A percentile compares a stretch with the other conserved stretches of the same genome.
These are phyloP conservation scores for Pampusana beccarii DNA, from an alignment of 2,113 vertebrate species.

Conservation along the genomic window DNA sequence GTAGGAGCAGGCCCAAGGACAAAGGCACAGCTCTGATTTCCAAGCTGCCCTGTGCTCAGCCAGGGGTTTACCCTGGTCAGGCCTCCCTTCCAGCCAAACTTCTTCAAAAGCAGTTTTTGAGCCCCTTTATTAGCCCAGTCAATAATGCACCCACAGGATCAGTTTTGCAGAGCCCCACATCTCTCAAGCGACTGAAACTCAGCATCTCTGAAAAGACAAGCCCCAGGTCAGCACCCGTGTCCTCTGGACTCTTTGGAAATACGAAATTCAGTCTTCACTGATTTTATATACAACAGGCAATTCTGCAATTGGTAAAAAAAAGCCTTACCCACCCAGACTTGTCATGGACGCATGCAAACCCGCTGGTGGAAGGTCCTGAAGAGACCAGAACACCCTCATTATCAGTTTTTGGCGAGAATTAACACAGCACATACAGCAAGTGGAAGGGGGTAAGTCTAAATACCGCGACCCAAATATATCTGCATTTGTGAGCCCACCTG, in stretches of 20 bases:
- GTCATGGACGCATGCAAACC: fast-evolving
- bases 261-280: background rate
- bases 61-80: background rate
- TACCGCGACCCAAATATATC: background rate
- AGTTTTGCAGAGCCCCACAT: background rate
- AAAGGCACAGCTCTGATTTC: background rate
- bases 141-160: background rate
- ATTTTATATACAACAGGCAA: background rate
- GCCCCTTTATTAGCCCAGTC: background rate
- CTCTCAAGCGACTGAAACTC: background rate
- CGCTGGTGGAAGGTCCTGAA: background rate
- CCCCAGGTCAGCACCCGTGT: background rate
- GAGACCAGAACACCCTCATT: background rate
- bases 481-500: background rate
- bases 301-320: background rate
- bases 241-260: background rate
- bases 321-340: background rate
- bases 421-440: background rate
- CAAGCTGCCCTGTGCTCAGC: background rate
- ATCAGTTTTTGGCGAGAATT: background rate
- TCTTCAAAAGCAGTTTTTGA: background rate
- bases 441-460: background rate
- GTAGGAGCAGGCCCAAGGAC: background rate
- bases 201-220: background rate
- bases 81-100: background rate